Conservation (phyloP, 35 echinoderm and acorn worm species). For the Lytechinus pictus region DNA sequence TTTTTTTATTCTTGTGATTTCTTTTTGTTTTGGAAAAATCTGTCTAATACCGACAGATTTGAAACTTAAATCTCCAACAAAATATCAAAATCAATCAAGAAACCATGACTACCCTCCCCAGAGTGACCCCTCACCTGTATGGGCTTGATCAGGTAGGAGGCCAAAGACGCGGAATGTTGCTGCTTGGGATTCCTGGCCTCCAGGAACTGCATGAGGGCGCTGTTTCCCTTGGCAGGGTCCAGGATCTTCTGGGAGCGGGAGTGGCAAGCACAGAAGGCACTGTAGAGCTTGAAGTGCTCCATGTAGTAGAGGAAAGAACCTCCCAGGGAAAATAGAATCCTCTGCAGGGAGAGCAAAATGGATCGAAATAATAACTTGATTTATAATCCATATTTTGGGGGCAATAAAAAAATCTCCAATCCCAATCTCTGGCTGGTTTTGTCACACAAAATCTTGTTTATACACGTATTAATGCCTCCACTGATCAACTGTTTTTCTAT, state of each 20-base stretch:
- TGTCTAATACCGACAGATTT: too few relatives aligned
- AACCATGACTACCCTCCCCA: background rate
- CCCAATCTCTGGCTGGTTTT: too few relatives aligned
- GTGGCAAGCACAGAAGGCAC: slow-evolving; percentile 97
- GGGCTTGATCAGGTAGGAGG: slow-evolving; percentile 97
- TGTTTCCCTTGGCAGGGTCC: slow-evolving; percentile 76
- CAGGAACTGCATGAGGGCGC: slow-evolving; percentile 88
- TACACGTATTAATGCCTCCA: too few relatives aligned
- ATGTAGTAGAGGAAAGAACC: slow-evolving; percentile 95
- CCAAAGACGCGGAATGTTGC: slow-evolving; percentile 89
- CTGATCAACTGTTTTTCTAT: too few relatives aligned
- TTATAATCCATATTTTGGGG: too few relatives aligned
- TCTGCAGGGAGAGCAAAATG: slow-evolving; percentile 60
- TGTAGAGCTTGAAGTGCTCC: slow-evolving; percentile 99
- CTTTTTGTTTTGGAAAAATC: too few relatives aligned
- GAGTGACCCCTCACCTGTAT: slow-evolving; percentile 73
- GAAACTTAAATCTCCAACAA: too few relatives aligned
- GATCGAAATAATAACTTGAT: background rate
- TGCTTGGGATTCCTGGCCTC: slow-evolving; percentile 98
- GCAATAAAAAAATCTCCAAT: too few relatives aligned
- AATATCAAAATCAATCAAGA: too few relatives aligned
- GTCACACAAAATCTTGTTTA: background rate
- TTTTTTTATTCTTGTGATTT: too few relatives aligned
- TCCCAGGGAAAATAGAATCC: slow-evolving; percentile 86
- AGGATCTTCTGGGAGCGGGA: slow-evolving; percentile 95